These are phyloP conservation scores for Eristalis pertinax DNA, from an alignment of 2,888 invertebrate species.

Conservation along the genomic window DNA sequence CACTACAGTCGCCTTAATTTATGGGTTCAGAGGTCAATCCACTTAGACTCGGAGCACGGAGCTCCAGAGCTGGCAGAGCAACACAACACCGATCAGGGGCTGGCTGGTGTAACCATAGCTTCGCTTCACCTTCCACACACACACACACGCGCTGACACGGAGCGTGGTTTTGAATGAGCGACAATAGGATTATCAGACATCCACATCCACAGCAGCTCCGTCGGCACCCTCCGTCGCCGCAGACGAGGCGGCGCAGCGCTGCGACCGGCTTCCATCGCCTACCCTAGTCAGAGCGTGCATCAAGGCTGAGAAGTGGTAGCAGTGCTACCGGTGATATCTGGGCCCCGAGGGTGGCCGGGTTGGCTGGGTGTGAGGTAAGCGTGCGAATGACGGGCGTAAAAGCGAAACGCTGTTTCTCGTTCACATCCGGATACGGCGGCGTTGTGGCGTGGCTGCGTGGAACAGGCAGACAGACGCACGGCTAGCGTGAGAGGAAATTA, in stretches of 20 bases:
- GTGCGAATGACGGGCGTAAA: conserved; percentile 24
- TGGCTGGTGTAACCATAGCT: neutral
- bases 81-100: conserved; percentile 2
- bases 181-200: conserved; percentile 28
- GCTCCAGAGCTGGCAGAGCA: conserved; percentile 15
- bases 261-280: neutral
- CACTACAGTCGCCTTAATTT: conserved; percentile 33
- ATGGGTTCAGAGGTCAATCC: conserved; percentile 55
- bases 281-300: neutral
- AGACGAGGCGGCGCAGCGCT: neutral
- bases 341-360: neutral
- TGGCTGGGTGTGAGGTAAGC: neutral
- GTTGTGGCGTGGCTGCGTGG: conserved; percentile 2
- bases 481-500: conserved; percentile 19
- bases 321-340: conserved; percentile 9
- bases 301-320: conserved; percentile 8
- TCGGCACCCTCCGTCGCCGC: neutral
- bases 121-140: conserved; percentile 9
- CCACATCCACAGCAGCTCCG: neutral
- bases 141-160: neutral
- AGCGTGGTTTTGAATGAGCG: conserved; percentile 1
- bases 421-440: conserved; percentile 29
- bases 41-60: conserved; percentile 12
- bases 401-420: conserved; percentile 29
- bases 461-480: neutral